Base-by-base conservation (phyloP, 2,113 vertebrate genomes). In the Scytalopus superciliaris region DNA sequence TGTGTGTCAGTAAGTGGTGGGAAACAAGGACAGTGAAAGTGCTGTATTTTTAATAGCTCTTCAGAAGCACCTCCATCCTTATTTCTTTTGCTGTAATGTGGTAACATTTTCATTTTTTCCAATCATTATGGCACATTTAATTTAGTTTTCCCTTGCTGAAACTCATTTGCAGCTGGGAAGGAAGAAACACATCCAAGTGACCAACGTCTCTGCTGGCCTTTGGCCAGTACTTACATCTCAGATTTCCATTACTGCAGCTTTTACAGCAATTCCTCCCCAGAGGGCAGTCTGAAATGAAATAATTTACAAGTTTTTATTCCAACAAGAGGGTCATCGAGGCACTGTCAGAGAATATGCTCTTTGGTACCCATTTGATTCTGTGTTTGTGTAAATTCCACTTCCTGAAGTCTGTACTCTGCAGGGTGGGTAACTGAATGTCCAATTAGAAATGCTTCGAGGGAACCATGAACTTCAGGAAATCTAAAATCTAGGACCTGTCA, bases 181-280 rank as follows among this genome's bases (percentile, higher is more conserved):
- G 47, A 60, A 64, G 15, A 40, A 87, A 24, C 19, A 14, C 6
- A 19, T 76, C 49, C 78, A 83, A 60, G 59, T 85, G 82, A 79
- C 82, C 75, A 53, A 37, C 52, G 62, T 53, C 57, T 89, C 70
- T 86, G 49, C 78, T 90, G 92, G 87, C 79, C 72, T 81, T 77
- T 59, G 69, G 78, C 81, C 89, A 78, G 63, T 35, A 62, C 14
- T 67, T 31, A 6, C 60, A 39, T 85, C 87, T 95, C 93, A 93
- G 37, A 56, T 95, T 84, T 96, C 67, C 69, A 60, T 89, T 91
- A 35, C 67, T 66, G 74, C 57, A 69, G 33, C 84, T 94, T 79
- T 79, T 39, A 11, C 56, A 79, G 63, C 81, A 76, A 11, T 49
- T 31, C 11, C 33, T 94, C 69, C 75, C 62, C 30, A 70, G 89